Evolutionary conservation across 1,140 invertebrate species (phyloP).

Genomic region (Coptotermes formosanus): DNA sequence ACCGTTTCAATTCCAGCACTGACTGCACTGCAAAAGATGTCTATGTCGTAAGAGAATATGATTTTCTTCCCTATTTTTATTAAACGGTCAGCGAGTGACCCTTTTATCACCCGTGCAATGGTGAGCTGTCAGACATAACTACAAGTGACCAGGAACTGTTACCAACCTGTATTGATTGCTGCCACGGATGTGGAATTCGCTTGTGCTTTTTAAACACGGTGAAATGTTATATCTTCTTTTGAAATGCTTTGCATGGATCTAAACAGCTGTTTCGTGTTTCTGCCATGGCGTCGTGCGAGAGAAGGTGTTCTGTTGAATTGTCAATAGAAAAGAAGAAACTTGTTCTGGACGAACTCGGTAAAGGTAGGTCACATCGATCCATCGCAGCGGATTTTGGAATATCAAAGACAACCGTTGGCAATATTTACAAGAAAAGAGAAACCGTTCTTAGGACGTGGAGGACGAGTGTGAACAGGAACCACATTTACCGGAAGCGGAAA

Average conservation of each 20-base stretch:
- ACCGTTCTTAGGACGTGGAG: background rate
- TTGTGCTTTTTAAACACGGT: background rate
- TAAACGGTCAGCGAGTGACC: background rate
- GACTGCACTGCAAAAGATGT: too few species aligned
- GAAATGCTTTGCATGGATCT: slow-evolving; percentile 2
- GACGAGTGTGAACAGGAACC: background rate
- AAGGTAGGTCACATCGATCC: slow-evolving; percentile 4
- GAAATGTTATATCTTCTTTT: slow-evolving; percentile 17
- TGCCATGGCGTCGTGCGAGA: background rate
- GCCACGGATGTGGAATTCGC: background rate
- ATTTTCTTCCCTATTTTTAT: too few species aligned
- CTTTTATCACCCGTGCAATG: background rate
- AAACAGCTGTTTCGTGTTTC: slow-evolving; percentile 5
- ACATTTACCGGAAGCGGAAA: background rate
- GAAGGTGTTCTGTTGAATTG: background rate
- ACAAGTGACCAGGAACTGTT: background rate
- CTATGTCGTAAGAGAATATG: too few species aligned
- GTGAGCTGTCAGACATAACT: background rate
- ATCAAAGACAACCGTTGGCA: background rate
- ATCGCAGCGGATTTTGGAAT: slow-evolving; percentile 1
- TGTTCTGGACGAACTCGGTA: slow-evolving; percentile 1
- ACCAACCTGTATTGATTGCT: background rate
- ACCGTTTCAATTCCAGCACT: too few species aligned
- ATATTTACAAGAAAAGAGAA: background rate
- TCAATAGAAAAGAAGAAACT: slow-evolving; percentile 4